Evolutionary conservation across 2,113 vertebrate genomes (phyloP), one percentile per base, ranked within the genome.

Genomic region (Pterocles orientalis): DNA sequence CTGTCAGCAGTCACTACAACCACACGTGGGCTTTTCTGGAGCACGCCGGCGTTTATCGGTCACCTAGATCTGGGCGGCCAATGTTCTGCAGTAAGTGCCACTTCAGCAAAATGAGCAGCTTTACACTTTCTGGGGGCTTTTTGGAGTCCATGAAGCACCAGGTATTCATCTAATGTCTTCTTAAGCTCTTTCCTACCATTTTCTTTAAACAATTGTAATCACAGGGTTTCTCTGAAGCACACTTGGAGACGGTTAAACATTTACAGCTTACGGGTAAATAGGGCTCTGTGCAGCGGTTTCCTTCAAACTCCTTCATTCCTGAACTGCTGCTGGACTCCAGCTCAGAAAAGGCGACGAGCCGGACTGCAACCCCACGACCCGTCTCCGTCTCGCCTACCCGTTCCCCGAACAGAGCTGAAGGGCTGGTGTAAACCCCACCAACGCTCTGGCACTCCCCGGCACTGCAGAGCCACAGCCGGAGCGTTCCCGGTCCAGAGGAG

Each of bases 1-100:
- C 54, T 91, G 77, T 29, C 82, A 58, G 90, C 88, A 71, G 78
- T 2, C 25, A 41, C 85, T 2, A 17, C 69, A 61, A 41, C 54
- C 2, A 6, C 0, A 4, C 0, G 1, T 6, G 51, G 41, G 70
- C 3, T 53, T 31, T 72, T 82, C 86, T 50, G 43, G n/a, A 93
- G 82, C 36, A 39, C 29, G 36, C 5, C 0, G 0, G 62, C 0
- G 0, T 39, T 60, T 17, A 16, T 8, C 0, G 1, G 85, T 91
- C 60, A 69, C 65, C 69, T 21, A 58, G 33, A 58, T 50, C 56
- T 5, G 10, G 61, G 56, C 82, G 58, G 79, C 54, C 50, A 71
- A 39, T 13, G 13, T 39, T 64, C 86, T 51, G 25, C 82, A 54
- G 12, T 9, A 90, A 78, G 87, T 43, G 75, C 56, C 53, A 54